phyloP scores from a whole-genome alignment of 2,888 invertebrate species.

The Sisyra terminalis region DNA sequence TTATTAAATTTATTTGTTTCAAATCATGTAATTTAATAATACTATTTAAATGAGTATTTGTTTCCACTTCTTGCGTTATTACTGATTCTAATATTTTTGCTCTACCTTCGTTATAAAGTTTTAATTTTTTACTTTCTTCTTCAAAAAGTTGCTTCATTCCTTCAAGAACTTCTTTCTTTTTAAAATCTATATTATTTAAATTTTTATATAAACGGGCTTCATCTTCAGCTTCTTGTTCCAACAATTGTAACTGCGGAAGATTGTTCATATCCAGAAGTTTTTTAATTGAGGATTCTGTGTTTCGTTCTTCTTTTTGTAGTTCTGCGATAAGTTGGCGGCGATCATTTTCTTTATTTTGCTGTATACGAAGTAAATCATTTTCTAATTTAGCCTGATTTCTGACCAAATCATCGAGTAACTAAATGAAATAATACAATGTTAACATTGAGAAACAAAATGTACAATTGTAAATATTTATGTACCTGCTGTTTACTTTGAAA shows the following conservation, averaged over 20 bases:
- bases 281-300: constrained; percentile 45
- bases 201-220: constrained; percentile 47
- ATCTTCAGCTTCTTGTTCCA: constrained; percentile 49
- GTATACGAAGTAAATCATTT: constrained; percentile 47
- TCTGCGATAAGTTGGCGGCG: constrained; percentile 39
- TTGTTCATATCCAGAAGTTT: constrained; percentile 44
- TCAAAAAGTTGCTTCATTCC: constrained; percentile 54
- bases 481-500: constrained; percentile 44
- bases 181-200: constrained; percentile 36
- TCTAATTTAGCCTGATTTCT: constrained; percentile 49
- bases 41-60: constrained; percentile 38
- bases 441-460: too few relatives aligned
- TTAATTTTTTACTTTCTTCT: constrained; percentile 45
- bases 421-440: too few relatives aligned
- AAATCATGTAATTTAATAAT: constrained; percentile 44
- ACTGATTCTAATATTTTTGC: constrained; percentile 38
- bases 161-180: constrained; percentile 48
- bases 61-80: constrained; percentile 44
- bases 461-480: constrained; percentile 7
- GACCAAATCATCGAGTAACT: constrained; percentile 36
- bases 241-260: constrained; percentile 42
- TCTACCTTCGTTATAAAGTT: constrained; percentile 40
- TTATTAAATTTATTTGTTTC: constrained; percentile 39
- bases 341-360: constrained; percentile 46
- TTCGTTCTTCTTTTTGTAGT: constrained; percentile 45